A percentile compares a stretch with the other conserved stretches of the same genome.
Conservation (phyloP, 2,888 invertebrate genomes). For the Ecliptopera silaceata region DNA sequence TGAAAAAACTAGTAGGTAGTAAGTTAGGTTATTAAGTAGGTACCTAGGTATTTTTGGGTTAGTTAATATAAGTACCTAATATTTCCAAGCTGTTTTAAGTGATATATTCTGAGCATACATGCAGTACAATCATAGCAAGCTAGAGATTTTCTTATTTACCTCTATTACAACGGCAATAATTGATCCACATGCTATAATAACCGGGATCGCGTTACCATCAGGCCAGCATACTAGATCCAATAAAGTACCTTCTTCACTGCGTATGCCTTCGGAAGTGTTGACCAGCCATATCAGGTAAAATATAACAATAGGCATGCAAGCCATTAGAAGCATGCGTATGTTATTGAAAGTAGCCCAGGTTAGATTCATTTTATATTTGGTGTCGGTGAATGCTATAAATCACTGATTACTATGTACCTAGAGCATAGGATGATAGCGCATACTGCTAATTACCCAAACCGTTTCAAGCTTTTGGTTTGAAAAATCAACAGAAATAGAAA, state of each 20-base stretch:
- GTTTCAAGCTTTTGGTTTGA: too few relatives aligned
- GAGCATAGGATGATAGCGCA: too few relatives aligned
- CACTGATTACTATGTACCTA: too few relatives aligned
- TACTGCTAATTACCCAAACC: too few relatives aligned
- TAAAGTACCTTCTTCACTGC: conserved; percentile 73
- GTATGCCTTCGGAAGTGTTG: conserved; percentile 73
- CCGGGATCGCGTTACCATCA: conserved; percentile 76
- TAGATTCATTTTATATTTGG: conserved; percentile 66
- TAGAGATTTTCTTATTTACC: conserved; percentile 43
- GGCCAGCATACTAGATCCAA: conserved; percentile 77
- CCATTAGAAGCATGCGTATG: conserved; percentile 72
- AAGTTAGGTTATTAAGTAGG: background rate
- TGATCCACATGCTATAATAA: conserved; percentile 69
- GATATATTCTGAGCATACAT: too few relatives aligned
- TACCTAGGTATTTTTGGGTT: background rate
- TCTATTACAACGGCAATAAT: conserved; percentile 73
- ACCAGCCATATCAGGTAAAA: conserved; percentile 76
- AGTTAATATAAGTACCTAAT: too few relatives aligned
- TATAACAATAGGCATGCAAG: conserved; percentile 73
- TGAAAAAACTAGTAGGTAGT: conserved; percentile 37
- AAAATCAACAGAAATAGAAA: too few relatives aligned
- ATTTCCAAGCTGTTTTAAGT: too few relatives aligned
- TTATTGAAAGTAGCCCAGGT: conserved; percentile 78
- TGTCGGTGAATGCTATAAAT: too few relatives aligned
- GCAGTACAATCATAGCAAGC: too few relatives aligned